phyloP scores from a whole-genome alignment of 1,140 invertebrate genomes.

The Brachionus koreanus region DNA sequence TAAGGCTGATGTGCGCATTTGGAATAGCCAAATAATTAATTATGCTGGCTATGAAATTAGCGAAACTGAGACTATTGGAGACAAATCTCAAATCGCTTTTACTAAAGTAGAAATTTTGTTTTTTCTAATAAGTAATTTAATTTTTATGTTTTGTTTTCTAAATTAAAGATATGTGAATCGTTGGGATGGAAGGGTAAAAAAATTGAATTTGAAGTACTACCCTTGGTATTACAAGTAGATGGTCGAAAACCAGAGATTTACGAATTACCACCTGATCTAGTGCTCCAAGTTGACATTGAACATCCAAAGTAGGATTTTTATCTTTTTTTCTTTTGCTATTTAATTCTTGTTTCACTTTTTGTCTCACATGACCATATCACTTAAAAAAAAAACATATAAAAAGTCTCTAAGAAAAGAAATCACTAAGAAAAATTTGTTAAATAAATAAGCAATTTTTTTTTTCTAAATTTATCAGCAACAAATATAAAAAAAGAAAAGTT shows the following conservation, averaged over 20 bases:
- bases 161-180: slow-evolving; percentile 74
- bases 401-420: too few relatives aligned
- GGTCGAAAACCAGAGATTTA: slow-evolving; percentile 86
- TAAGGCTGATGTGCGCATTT: slow-evolving; percentile 77
- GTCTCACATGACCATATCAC: too few relatives aligned
- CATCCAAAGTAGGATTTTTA: slow-evolving; percentile 76
- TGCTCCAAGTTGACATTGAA: slow-evolving; percentile 75
- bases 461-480: too few relatives aligned
- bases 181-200: slow-evolving; percentile 73
- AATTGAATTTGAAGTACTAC: slow-evolving; percentile 77
- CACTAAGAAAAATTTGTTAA: too few relatives aligned
- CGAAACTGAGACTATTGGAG: slow-evolving; percentile 56
- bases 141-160: neutral
- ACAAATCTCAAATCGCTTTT: slow-evolving; percentile 71
- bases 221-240: slow-evolving; percentile 80
- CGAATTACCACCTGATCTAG: slow-evolving; percentile 80
- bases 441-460: too few relatives aligned
- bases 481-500: too few relatives aligned
- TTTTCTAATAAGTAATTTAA: too few relatives aligned
- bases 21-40: slow-evolving; percentile 80
- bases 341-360: too few relatives aligned
- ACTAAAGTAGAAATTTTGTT: slow-evolving; percentile 68
- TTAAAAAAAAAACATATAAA: too few relatives aligned
- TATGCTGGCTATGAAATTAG: slow-evolving; percentile 75
- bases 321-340: too few relatives aligned